phyloP scores from a whole-genome alignment of 2,113 vertebrate genomes.

The Aphyosemion australe region DNA sequence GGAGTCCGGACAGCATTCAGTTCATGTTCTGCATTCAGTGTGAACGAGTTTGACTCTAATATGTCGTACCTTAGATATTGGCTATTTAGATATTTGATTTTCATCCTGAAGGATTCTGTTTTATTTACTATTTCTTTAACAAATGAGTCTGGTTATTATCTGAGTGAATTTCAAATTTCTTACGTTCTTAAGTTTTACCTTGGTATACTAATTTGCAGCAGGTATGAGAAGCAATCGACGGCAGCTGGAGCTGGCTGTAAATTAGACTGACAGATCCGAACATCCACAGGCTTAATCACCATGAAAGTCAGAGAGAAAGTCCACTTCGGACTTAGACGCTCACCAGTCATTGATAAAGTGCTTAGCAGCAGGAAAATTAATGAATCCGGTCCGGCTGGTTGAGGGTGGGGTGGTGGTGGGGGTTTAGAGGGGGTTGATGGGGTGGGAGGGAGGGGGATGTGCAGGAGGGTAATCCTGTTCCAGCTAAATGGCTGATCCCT shows the following conservation, averaged over 20 bases:
- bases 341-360: conserved; percentile 84
- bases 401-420: conserved; percentile 50
- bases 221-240: conserved; percentile 39
- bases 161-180: not conserved
- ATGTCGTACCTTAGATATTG: not conserved
- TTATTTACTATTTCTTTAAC: not conserved
- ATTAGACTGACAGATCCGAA: conserved; percentile 52
- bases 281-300: conserved; percentile 65
- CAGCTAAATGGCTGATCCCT: conserved; percentile 85
- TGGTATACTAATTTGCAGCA: conserved; percentile 33
- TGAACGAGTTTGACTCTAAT: too few species aligned
- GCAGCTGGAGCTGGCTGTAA: conserved; percentile 27
- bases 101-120: not conserved
- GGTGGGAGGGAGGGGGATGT: conserved; percentile 41
- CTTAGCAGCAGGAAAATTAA: conserved; percentile 83
- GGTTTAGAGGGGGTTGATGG: conserved; percentile 27
- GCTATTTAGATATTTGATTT: not conserved
- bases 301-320: conserved; percentile 28
- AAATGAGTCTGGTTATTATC: not conserved
- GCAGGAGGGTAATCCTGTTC: conserved; percentile 82
- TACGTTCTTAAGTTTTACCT: not conserved
- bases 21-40: too few species aligned
- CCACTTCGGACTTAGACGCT: conserved; percentile 72
- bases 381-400: conserved; percentile 78
- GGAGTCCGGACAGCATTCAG: too few species aligned